Evolutionary conservation across 2,797 vertebrate species (phyloP).

Genomic region (Urophycis tenuis): DNA sequence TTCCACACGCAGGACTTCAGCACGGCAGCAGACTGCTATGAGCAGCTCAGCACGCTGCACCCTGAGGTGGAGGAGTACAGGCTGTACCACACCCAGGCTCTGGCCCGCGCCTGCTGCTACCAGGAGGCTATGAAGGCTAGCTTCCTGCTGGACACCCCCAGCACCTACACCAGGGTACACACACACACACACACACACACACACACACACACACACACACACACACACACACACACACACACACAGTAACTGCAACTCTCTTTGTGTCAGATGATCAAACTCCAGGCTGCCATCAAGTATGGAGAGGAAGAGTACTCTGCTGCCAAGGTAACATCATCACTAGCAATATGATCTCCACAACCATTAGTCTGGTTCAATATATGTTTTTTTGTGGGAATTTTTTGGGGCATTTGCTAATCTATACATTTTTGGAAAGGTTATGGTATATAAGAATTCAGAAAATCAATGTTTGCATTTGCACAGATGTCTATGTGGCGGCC

Average conservation of each 20-base stretch:
- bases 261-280: conserved; percentile 71
- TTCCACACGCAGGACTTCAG: conserved; percentile 90
- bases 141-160: conserved; percentile 76
- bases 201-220: too few species aligned
- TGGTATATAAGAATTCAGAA: neutral
- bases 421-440: neutral
- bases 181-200: neutral
- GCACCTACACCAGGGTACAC: conserved; percentile 73
- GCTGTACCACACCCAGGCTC: conserved; percentile 85
- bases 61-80: conserved; percentile 88
- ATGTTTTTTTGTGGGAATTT: neutral
- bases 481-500: neutral
- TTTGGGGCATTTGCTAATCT: neutral
- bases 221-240: neutral
- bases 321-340: conserved; percentile 76
- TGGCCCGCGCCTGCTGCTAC: conserved; percentile 84
- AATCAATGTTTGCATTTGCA: neutral
- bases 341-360: too few species aligned
- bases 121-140: conserved; percentile 80
- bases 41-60: conserved; percentile 84
- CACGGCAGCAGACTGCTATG: conserved; percentile 86
- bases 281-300: conserved; percentile 86
- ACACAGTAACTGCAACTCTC: neutral
- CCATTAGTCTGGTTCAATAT: neutral
- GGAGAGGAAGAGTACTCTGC: conserved; percentile 85